These are phyloP conservation scores for Nomada hirtipes DNA, from an alignment of 2,888 invertebrate species.

Conservation along the genomic window DNA sequence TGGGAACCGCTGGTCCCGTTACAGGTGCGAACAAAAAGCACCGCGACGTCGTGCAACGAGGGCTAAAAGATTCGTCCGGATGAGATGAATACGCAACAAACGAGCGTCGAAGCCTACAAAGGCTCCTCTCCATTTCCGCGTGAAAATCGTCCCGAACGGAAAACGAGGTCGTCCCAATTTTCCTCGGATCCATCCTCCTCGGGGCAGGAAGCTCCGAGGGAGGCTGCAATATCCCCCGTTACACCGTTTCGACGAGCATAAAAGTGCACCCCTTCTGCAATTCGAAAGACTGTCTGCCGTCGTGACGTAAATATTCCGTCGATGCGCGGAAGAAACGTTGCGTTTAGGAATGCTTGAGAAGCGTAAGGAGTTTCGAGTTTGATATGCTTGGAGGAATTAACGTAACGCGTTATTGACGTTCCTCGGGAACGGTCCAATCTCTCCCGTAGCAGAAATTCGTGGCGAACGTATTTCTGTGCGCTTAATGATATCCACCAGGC, in stretches of 20 bases:
- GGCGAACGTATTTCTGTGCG: constrained; percentile 24
- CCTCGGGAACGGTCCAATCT: constrained; percentile 16
- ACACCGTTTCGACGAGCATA: too few species aligned
- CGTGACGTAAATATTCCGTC: neutral
- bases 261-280: too few species aligned
- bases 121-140: constrained; percentile 11
- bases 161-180: constrained; percentile 18
- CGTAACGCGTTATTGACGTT: constrained; percentile 2
- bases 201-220: neutral
- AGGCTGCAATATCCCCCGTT: too few species aligned
- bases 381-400: constrained; percentile 15
- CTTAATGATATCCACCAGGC: constrained; percentile 43
- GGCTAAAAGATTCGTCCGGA: constrained; percentile 17
- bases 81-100: constrained; percentile 23
- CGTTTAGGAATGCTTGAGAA: too few species aligned
- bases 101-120: constrained; percentile 7
- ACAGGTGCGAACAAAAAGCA: neutral
- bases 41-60: neutral
- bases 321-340: too few species aligned
- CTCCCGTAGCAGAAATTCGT: neutral
- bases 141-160: constrained; percentile 9
- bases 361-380: neutral
- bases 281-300: too few species aligned
- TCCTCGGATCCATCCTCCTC: neutral
- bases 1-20: neutral